Conservation (phyloP, 2,888 invertebrate genomes). For the Patella caerulea region DNA sequence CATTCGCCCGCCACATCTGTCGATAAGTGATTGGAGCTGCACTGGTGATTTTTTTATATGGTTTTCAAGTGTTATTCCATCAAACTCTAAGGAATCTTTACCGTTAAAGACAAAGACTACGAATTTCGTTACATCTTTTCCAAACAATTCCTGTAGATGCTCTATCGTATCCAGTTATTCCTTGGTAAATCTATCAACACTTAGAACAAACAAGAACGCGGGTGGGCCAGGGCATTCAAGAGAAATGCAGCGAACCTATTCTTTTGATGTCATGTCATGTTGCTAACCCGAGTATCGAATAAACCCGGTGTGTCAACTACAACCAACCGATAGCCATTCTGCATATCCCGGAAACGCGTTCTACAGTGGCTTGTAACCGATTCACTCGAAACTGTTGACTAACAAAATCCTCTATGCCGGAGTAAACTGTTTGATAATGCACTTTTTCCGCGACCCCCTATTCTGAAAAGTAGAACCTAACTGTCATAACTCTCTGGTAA, state of each 20-base stretch:
- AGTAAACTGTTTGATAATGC: slow-evolving; percentile 32
- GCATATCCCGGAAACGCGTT: neutral
- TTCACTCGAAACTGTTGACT: slow-evolving; percentile 18
- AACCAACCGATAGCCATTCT: slow-evolving; percentile 18
- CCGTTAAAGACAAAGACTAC: slow-evolving; percentile 31
- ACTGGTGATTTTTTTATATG: slow-evolving; percentile 24
- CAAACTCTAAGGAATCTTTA: slow-evolving; percentile 29
- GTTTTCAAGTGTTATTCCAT: slow-evolving; percentile 24
- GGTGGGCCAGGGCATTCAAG: slow-evolving; percentile 33
- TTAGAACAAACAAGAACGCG: slow-evolving; percentile 32
- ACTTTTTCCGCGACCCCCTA: slow-evolving; percentile 34
- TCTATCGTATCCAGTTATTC: slow-evolving; percentile 34
- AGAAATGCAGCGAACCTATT: slow-evolving; percentile 30
- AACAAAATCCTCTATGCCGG: neutral
- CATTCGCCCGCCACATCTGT: slow-evolving; percentile 21
- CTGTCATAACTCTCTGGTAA: no score
- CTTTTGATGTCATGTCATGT: slow-evolving; percentile 21
- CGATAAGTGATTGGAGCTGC: slow-evolving; percentile 18
- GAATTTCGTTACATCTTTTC: slow-evolving; percentile 23
- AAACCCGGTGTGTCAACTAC: slow-evolving; percentile 14
- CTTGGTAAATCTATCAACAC: slow-evolving; percentile 30
- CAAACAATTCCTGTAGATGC: slow-evolving; percentile 27
- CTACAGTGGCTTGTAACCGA: slow-evolving; percentile 30
- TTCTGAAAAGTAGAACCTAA: slow-evolving; percentile 8
- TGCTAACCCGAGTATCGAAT: slow-evolving; percentile 30